Base-by-base conservation (phyloP, 2,113 vertebrate genomes). In the Myrmecophaga tridactyla region DNA sequence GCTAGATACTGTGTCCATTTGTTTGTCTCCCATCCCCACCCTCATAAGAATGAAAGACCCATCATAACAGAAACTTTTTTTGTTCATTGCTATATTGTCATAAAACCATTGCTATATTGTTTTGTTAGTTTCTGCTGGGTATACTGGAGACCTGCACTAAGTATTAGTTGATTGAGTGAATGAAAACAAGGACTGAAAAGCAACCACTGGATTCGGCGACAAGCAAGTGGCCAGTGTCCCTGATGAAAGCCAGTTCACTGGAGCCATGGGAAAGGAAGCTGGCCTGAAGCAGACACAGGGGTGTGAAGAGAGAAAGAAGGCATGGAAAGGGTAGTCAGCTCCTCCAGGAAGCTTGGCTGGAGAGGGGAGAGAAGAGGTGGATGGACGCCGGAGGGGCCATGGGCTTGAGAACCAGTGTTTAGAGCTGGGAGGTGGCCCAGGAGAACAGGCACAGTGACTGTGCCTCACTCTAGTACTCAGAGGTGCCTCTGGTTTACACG, bases 251-350 rank as follows among this genome's bases (percentile, higher is more conserved):
- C 4, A 9, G 14, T 3, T 39, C 56, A 1, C 0, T 41, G n/a
- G 73, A 41, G 83, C 34, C 34, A 29, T 20, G 77, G 78, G 36
- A 46, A 29, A 6, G 18, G 53, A 70, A 88, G 46, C 13, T 14
- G 43, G 36, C 86, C n/a, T 82, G 25, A 3, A 31, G 23, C 7
- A 25, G 31, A 34, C 21, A 25, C 46, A 67, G 7, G 39, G 46
- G 6, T 11, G 9, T 21, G 56, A 89, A 11, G 58, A 60, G 73
- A 39, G 34, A 15, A 9, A 3, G 4, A 29, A 15, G 23, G 9
- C 1, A 1, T 14, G 13, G 53, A 34, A 17, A 15, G 2, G 8
- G 17, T 2, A 8, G 56, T 27, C 4, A 0, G 0, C 75, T 51
- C 53, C 41, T 25, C 75, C 21, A 7, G 62, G 46, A 27, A 29